Evolutionary conservation across 1,140 invertebrate species (phyloP).

Genomic region (Brachionus manjavacas): DNA sequence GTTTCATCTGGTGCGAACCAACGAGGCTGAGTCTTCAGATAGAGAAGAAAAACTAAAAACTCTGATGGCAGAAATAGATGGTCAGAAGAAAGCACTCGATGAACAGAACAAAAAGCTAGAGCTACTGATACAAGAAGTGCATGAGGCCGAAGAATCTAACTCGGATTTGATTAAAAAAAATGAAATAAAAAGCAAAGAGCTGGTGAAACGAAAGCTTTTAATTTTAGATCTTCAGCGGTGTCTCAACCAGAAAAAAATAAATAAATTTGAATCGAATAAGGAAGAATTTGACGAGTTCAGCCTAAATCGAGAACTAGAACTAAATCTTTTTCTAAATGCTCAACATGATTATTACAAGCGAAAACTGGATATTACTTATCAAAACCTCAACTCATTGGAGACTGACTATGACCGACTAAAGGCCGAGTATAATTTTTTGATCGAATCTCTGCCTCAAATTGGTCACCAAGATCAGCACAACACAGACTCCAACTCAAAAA

Average conservation of each 20-base stretch:
- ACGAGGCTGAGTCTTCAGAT: neutral
- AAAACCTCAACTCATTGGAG: neutral
- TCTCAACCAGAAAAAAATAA: neutral
- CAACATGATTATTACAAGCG: slow-evolving; percentile 17
- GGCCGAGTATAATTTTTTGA: neutral
- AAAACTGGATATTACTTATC: neutral
- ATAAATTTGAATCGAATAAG: neutral
- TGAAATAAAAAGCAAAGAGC: neutral
- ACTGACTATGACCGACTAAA: neutral
- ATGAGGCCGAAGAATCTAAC: neutral
- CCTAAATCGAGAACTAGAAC: slow-evolving; percentile 8
- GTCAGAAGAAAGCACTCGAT: neutral
- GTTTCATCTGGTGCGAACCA: slow-evolving; percentile 3
- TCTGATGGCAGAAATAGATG: neutral
- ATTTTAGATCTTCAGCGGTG: neutral
- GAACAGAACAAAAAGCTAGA: neutral
- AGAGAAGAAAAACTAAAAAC: neutral
- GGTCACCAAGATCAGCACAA: neutral
- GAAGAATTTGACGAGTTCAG: neutral
- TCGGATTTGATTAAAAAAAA: neutral
- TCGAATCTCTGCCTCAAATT: neutral
- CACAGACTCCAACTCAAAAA: neutral
- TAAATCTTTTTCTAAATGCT: neutral
- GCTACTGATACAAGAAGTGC: neutral
- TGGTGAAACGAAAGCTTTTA: neutral